Base-by-base conservation (phyloP, 2,888 invertebrate species). In the Aporophyla nigra region DNA sequence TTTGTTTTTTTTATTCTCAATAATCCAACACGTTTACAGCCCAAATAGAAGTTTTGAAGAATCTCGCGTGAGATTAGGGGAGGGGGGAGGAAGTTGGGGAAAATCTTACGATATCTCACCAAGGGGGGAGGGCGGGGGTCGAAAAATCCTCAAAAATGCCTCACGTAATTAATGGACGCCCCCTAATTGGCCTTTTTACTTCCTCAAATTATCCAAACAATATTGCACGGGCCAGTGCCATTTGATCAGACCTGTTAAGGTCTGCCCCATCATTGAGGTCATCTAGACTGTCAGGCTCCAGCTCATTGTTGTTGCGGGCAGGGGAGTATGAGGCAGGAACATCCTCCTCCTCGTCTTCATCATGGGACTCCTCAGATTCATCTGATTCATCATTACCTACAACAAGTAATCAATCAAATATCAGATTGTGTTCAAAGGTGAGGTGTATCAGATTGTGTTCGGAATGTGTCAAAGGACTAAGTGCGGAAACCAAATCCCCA, bases 301-400 rank as follows among this genome's bases (percentile, higher is more conserved):
- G 74, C 65, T 96, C 96, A 88, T 95, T 96, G 74, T 96, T 96
- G 82, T 95, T 96, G 56, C 95, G 91, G 0, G 94, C 88, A 9
- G 96, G 95, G 3, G 97, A 95, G 82, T 96, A 96, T 54, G 94
- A 92, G 21, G 94, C 93, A 0, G 94, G 93, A 5, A 96, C 93
- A 76, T 97, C 97, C 77, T 97, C 97, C 80, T 97, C 97, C 71
- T 97, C 97, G 83, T 97, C 97, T 88, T 97, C 97, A 92, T 97
- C 97, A 86, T 97, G 97, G 61, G 97, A 96, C 80, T 97, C 97
- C 84, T 97, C 97, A 10, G 97, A 95, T 84, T 97, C 97, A 87
- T 97, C 97, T 66, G 97, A 97, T 89, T 97, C 97, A 85, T 97
- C 97, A 92, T 97, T 96, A 21, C 96, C 97, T 96, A 83, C 12